Base-by-base conservation (phyloP, 2,113 vertebrate species). In the Ctenomys sociabilis region DNA sequence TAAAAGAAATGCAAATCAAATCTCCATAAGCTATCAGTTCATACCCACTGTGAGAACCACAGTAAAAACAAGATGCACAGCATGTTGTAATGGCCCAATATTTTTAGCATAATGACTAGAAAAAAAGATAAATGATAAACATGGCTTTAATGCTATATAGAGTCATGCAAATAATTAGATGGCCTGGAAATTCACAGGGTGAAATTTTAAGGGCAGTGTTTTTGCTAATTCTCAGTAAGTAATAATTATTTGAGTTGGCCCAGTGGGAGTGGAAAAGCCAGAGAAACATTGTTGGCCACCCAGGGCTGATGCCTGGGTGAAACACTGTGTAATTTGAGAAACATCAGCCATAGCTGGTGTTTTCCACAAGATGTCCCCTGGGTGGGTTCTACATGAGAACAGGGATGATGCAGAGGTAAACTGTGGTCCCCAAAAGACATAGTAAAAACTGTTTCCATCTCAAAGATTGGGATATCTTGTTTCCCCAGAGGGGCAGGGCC, bases 381-480 rank as follows among this genome's bases (percentile, higher is more conserved):
- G 73, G 40, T 61, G 28, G 10, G 19, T 19, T 54, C 61, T 45
- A 8, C 45, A 28, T 19, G 26, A 40, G 14, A 12, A n/a, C 3
- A 2, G 17, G 35, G 22, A 73, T 8, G 35, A 0, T 14, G 5
- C 5, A 7, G 24, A n/a, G 37, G 3, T 6, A 3, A 12, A 5
- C 12, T 11, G 14, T 4, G 30, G 63, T 45, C 77, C 49, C 43
- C 40, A 45, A 30, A 35, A 6, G 66, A 21, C 22, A 63, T 64
- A 10, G 17, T 19, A 30, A 16, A 88, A 72, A n/a, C 43, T 54
- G 5, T 17, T 28, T 80, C 40, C 37, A 3, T 68, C 72, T 80
- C 35, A 52, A 37, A 52, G 70, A 7, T 35, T 52, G 21, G 43
- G n/a, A 72, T 49, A 37, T 26, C 45, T 13, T 2, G 1, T 61